phyloP scores from a whole-genome alignment of 2,888 invertebrate species.

The Strigamia crassipes region DNA sequence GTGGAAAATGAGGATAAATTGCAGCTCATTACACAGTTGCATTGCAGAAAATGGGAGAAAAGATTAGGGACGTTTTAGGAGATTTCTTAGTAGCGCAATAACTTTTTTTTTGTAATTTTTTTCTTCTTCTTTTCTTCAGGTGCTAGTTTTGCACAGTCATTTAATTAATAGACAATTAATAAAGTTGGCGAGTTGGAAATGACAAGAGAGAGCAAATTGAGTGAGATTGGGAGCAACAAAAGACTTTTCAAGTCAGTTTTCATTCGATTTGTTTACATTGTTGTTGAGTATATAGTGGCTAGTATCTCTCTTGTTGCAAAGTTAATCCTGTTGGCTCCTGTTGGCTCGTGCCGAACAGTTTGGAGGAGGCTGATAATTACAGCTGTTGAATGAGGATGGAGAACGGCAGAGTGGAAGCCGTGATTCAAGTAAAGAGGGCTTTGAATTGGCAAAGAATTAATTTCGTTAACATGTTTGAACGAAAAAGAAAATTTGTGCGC shows the following conservation, averaged over 20 bases:
- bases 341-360: background rate
- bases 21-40: background rate
- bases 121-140: background rate
- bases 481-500: background rate
- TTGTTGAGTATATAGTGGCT: background rate
- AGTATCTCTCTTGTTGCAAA: conserved; percentile 13
- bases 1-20: conserved; percentile 11
- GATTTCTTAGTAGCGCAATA: background rate
- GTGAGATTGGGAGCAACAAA: background rate
- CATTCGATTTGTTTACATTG: conserved; percentile 11
- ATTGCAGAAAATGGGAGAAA: background rate
- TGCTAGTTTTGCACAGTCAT: background rate
- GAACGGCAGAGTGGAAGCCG: background rate
- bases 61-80: background rate
- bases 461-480: background rate
- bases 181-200: conserved; percentile 10
- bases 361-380: background rate
- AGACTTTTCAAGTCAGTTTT: conserved; percentile 14
- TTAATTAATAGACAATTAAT: conserved; percentile 21
- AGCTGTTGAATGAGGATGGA: conserved; percentile 3
- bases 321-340: conserved; percentile 3
- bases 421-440: background rate
- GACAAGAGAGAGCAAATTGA: conserved; percentile 1
- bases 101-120: background rate
- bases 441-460: background rate